Evolutionary conservation across 2,797 vertebrate species (phyloP).

Genomic region (Gallinago solitaria): DNA sequence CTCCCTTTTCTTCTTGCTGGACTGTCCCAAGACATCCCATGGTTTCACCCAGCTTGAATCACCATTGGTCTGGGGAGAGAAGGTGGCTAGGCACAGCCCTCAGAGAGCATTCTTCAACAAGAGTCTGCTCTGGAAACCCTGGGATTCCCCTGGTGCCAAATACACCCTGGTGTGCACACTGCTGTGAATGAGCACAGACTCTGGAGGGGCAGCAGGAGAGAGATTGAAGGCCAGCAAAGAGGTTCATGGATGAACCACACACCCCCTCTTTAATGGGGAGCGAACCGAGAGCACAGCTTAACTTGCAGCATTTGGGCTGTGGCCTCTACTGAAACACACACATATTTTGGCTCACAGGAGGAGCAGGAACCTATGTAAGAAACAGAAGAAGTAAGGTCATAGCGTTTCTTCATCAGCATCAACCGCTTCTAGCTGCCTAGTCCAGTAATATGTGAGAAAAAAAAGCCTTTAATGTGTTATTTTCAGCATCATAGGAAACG

Average conservation of each 20-base stretch:
- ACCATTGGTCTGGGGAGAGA: neutral
- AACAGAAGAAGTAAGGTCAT: neutral
- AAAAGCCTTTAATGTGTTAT: neutral
- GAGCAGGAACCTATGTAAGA: neutral
- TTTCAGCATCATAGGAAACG: neutral
- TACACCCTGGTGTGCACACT: neutral
- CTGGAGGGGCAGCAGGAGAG: neutral
- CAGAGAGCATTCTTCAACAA: neutral
- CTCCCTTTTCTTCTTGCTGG: neutral
- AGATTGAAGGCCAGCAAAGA: neutral
- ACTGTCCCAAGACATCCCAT: neutral
- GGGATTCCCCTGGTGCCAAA: neutral
- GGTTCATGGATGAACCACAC: neutral
- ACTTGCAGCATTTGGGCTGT: neutral
- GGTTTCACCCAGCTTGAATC: neutral
- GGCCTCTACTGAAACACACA: neutral
- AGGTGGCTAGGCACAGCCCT: neutral
- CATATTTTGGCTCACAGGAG: rapidly evolving
- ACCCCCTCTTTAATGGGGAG: neutral
- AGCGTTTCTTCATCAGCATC: neutral
- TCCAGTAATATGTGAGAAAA: neutral
- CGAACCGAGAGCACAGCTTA: neutral
- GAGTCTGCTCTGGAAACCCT: neutral
- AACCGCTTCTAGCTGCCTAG: neutral
- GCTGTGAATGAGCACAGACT: neutral